Conservation (phyloP, 2,888 invertebrate species). For the Octodonta nipae region DNA sequence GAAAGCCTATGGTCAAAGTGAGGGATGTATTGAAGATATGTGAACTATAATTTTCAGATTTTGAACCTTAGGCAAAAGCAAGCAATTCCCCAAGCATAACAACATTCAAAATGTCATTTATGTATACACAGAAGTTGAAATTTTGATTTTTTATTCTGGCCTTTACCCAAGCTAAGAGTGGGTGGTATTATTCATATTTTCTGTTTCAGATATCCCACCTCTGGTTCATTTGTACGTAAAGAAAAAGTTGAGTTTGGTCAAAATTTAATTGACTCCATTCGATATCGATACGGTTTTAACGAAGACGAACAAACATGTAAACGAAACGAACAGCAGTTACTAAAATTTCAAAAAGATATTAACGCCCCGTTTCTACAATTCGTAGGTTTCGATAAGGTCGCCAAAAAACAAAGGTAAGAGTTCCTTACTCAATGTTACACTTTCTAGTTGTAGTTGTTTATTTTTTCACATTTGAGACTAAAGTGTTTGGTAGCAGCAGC, state of each 20-base stretch:
- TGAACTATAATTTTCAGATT: no score
- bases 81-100: no score
- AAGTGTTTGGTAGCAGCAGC: conserved; percentile 3
- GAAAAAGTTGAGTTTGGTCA: conserved; percentile 63
- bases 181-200: neutral
- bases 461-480: conserved; percentile 4
- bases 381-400: conserved; percentile 80
- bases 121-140: no score
- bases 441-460: neutral
- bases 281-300: conserved; percentile 49
- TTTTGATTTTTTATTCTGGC: neutral
- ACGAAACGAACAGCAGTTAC: conserved; percentile 44
- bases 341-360: conserved; percentile 54
- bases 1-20: no score
- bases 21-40: no score
- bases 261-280: conserved; percentile 62
- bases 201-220: conserved; percentile 49
- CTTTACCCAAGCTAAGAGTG: no score
- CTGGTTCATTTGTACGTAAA: conserved; percentile 79
- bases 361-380: conserved; percentile 75
- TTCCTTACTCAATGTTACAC: conserved; percentile 1
- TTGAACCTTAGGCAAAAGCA: no score
- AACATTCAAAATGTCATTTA: no score
- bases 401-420: conserved; percentile 41
- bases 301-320: conserved; percentile 47